phyloP scores from a whole-genome alignment of 2,113 vertebrate genomes.

The Lethenteron camtschaticum region DNA sequence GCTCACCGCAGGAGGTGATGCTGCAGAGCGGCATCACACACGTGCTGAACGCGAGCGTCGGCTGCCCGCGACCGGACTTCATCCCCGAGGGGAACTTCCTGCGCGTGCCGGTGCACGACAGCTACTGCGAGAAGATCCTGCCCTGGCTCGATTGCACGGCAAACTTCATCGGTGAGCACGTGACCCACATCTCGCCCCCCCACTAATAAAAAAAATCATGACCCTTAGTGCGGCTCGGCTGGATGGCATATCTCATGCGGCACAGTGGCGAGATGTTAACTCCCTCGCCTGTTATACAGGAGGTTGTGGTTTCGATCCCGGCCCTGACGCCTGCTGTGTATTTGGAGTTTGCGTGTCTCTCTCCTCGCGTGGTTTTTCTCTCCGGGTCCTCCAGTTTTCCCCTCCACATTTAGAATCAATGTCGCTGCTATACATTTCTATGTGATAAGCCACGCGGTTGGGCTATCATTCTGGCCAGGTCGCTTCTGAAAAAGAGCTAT shows the following conservation, averaged over 20 bases:
- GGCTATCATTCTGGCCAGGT: no score
- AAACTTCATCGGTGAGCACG: slow-evolving; percentile 29
- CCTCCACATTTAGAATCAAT: no score
- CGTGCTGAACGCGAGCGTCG: slow-evolving; percentile 35
- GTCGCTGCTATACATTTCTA: no score
- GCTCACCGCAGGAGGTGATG: slow-evolving; percentile 23
- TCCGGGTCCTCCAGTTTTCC: no score
- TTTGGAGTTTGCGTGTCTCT: no score
- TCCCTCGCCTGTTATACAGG: no score
- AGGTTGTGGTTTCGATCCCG: no score
- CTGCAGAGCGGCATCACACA: slow-evolving; percentile 29
- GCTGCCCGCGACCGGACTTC: slow-evolving; percentile 27
- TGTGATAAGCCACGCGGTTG: no score
- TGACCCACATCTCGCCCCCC: background rate
- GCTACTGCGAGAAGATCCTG: slow-evolving; percentile 34
- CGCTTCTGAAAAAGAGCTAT: no score
- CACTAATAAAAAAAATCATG: background rate
- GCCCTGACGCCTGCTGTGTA: no score
- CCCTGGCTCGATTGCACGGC: slow-evolving; percentile 37
- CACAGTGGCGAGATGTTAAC: no score
- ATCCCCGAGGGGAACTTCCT: slow-evolving; percentile 31
- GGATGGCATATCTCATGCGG: background rate
- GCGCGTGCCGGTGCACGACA: slow-evolving; percentile 39
- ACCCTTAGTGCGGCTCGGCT: background rate
- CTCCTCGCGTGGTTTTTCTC: no score